A percentile compares a stretch with the other conserved stretches of the same genome.
phyloP scores from a whole-genome alignment of 1,140 invertebrate species.

The Formica selysi region DNA sequence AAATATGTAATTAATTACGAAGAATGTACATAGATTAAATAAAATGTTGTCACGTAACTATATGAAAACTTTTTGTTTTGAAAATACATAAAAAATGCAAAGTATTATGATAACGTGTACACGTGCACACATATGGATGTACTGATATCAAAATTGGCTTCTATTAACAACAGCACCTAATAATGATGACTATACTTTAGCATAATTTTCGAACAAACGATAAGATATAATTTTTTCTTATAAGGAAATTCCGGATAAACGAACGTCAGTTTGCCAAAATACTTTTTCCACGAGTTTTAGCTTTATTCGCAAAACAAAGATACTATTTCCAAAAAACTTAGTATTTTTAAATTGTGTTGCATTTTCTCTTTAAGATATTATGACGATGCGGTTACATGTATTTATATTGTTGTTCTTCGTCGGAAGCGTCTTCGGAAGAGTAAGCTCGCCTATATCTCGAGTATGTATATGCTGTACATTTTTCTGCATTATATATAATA shows the following conservation, averaged over 20 bases:
- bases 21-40: constrained; percentile 19
- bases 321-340: not conserved
- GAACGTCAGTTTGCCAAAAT: not conserved
- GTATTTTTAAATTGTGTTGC: not conserved
- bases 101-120: not conserved
- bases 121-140: not conserved
- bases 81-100: no score
- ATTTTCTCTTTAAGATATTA: not conserved
- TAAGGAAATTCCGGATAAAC: not conserved
- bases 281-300: not conserved
- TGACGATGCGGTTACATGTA: not conserved
- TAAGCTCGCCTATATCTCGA: no score
- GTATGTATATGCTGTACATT: not conserved
- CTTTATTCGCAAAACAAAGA: not conserved
- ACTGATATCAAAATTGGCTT: not conserved
- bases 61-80: not conserved
- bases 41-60: constrained; percentile 33
- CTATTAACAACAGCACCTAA: not conserved
- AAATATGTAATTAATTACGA: not conserved
- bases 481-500: not conserved
- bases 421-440: not conserved
- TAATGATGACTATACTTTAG: not conserved
- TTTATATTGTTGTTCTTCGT: not conserved
- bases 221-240: not conserved
- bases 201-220: not conserved